Evolutionary conservation across 92 coral and sea anemone species (phyloP).

Genomic region (Scolanthus callimorphus): DNA sequence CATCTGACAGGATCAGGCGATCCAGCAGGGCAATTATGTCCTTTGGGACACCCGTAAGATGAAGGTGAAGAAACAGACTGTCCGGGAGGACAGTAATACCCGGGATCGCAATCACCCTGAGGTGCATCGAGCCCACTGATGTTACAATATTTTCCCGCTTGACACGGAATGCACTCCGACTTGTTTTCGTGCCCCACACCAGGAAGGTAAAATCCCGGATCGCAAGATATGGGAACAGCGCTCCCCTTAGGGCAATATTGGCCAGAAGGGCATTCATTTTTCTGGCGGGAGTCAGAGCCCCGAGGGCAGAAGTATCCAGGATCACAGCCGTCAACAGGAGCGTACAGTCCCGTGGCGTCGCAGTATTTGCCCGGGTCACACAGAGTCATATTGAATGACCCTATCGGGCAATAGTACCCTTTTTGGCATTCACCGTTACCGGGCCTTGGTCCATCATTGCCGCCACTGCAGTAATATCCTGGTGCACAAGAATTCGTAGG

Average conservation of each 20-base stretch:
- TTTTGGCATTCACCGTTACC: slow-evolving; percentile 43
- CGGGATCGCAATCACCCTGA: slow-evolving; percentile 73
- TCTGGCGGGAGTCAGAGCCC: slow-evolving; percentile 63
- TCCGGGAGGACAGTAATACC: slow-evolving; percentile 88
- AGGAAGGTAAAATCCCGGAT: slow-evolving; percentile 79
- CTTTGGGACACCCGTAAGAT: slow-evolving; percentile 62
- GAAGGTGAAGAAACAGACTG: slow-evolving; percentile 70
- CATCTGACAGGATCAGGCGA: slow-evolving; percentile 73
- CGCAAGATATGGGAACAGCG: slow-evolving; percentile 57
- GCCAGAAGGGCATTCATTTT: slow-evolving; percentile 71
- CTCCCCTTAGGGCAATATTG: slow-evolving; percentile 82
- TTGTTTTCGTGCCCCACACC: slow-evolving; percentile 68
- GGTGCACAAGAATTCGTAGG: slow-evolving; percentile 86
- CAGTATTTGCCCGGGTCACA: slow-evolving; percentile 86
- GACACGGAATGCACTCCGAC: slow-evolving; percentile 66
- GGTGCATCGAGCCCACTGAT: slow-evolving; percentile 73
- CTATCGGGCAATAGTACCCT: slow-evolving; percentile 70
- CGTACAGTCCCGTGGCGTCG: slow-evolving; percentile 37
- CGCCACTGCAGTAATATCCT: slow-evolving; percentile 97
- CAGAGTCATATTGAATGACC: slow-evolving; percentile 78
- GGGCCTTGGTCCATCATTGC: slow-evolving; percentile 54
- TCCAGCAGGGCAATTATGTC: slow-evolving; percentile 77
- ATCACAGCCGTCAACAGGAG: slow-evolving; percentile 67
- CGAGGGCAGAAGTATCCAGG: slow-evolving; percentile 92
- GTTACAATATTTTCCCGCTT: slow-evolving; percentile 87